Evolutionary conservation across 2,888 invertebrate species (phyloP), one percentile per base, ranked within the genome.

Genomic region (Diploptera punctata): DNA sequence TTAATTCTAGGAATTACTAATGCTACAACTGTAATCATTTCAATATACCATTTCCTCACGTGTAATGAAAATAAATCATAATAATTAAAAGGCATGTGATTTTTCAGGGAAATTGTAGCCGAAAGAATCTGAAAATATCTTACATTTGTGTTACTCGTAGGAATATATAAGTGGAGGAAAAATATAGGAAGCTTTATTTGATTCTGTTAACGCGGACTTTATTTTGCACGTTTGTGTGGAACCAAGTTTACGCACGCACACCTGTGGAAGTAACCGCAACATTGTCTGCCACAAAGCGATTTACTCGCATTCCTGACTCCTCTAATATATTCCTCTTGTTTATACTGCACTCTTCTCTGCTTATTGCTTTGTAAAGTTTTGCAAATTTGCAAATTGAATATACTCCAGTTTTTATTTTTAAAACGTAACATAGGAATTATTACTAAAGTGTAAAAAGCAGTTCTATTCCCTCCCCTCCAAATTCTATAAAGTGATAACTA

Each of bases 361-460:
- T 57, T 57, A 57, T 57, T n/a, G 29, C 57, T 57, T 29, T 57
- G 57, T 57, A 29, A n/a, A 57, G n/a, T 31, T 57, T 57, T 29
- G n/a, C 57, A 57, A 57, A 57, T 57, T 57, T 57, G 29, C 29
- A 57, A 57, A 57, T 57, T 57, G 29, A 29, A 57, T 57, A 2
- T 57, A 57, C 29, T 13, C 5, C n/a, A n/a, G 16, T 57, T 57
- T 29, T 29, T n/a, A 33, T 33, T 33, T 57, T 57, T 57, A 57
- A 57, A 29, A 29, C 26, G 57, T 29, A n/a, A 57, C 24, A 26
- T 13, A 54, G 29, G 24, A 24, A 29, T 24, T 57, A 9, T n/a
- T 24, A 52, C 24, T 24, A 57, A 16, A 10, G 57, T 9, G 29
- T 10, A 29, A 57, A 57, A 57, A 33, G 33, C 10, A 10, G 33